Percentiles rank a stretch among this genome's conserved stretches.
These are phyloP conservation scores for Diarsia rubi DNA, from an alignment of 2,888 invertebrate genomes.

Conservation along the genomic window DNA sequence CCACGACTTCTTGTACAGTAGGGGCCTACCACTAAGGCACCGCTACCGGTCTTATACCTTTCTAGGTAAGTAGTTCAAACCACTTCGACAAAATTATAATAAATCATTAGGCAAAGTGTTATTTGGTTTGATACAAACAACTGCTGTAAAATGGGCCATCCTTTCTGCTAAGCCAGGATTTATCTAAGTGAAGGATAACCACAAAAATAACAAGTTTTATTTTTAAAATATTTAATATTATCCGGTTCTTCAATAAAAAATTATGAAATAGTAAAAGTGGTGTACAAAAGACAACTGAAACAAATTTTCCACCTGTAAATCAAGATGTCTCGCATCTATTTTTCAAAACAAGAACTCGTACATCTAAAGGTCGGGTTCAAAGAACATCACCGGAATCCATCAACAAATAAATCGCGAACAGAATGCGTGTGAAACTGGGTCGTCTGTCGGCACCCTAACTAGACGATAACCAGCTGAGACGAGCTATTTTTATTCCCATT, in stretches of 20 bases:
- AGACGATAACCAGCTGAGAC: conserved; percentile 43
- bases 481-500: conserved; percentile 49
- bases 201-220: too few species aligned
- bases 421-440: conserved; percentile 20
- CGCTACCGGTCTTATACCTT: too few species aligned
- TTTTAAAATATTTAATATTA: too few species aligned
- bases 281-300: too few species aligned
- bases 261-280: too few species aligned
- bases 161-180: not conserved
- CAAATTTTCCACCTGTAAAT: not conserved
- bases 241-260: too few species aligned
- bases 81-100: too few species aligned
- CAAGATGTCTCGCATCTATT: not conserved
- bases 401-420: conserved; percentile 32
- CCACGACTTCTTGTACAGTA: too few species aligned
- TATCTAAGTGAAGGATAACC: not conserved
- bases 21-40: too few species aligned
- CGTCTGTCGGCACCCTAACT: conserved; percentile 32
- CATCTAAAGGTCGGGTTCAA: conserved; percentile 40
- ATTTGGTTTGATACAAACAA: not conserved
- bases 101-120: too few species aligned
- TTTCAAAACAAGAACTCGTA: not conserved
- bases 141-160: not conserved
- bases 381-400: conserved; percentile 27
- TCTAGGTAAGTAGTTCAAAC: too few species aligned